Base-by-base conservation (phyloP, 2,888 invertebrate genomes). In the Tetrapedia diversipes region DNA sequence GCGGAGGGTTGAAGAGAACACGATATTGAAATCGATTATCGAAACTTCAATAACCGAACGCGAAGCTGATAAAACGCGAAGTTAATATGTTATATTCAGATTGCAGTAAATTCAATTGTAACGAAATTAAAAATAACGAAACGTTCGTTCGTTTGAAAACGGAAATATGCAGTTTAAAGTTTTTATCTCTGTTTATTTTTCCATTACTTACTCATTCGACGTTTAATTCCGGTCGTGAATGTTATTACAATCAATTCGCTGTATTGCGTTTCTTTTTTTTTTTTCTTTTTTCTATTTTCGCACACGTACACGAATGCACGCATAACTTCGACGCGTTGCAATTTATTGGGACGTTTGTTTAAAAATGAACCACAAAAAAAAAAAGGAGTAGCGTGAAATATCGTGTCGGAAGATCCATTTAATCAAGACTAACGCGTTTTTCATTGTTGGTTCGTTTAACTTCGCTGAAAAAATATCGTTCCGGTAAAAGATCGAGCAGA, bases 361-460 rank as follows among this genome's bases (percentile, higher is more conserved):
- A 43, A 43, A 43, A 43, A 43, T 19, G 0, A 32, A 19, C n/a
- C n/a, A 53, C 19, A 19, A 29, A 16, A 37, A 0, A 8, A 16
- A 16, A 8, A 59, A 16, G 16, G 8, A 29, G 4, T 43, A 16
- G 22, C 16, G 47, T 56, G 45, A 56, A 66, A 45, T 16, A 66
- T 45, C 3, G 16, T 19, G 22, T n/a, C 24, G 24, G n/a, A 34
- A 56, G 24, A 22, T 56, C 19, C 27, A 39, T 49, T 67, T 39
- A 67, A 67, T 67, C 49, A 59, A 67, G 39, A 22, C 37, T 32
- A 51, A 67, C 39, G 59, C n/a, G 22, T 16, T 32, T 41, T 67
- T 59, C 19, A 57, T 47, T 45, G 39, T 29, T 41, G 34, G 10
- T 19, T 22, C 39, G 59, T 59, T 49, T 59, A 59, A 51, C 27